Percentiles rank a stretch among this genome's conserved stretches.
Evolutionary conservation across 2,888 invertebrate genomes (phyloP).

Genomic region (Cepaea hortensis): DNA sequence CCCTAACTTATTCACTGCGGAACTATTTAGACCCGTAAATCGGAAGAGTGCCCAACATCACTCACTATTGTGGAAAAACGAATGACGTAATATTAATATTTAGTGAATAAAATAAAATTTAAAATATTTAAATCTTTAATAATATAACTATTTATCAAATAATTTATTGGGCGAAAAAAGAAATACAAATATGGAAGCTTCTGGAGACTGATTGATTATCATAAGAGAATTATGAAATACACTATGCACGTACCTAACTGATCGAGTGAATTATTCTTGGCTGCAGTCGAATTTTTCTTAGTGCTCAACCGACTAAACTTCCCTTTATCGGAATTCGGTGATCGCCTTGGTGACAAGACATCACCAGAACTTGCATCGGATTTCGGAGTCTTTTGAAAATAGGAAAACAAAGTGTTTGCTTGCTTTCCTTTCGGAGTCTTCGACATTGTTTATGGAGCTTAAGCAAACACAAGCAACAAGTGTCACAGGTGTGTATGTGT

Average conservation of each 20-base stretch:
- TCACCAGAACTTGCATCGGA: constrained; percentile 43
- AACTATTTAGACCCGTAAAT: too few relatives aligned
- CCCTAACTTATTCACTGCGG: too few relatives aligned
- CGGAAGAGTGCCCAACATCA: too few relatives aligned
- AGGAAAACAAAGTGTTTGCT: constrained; percentile 65
- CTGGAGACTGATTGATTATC: too few relatives aligned
- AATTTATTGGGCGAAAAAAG: too few relatives aligned
- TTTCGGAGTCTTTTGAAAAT: constrained; percentile 63
- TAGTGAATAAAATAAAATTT: too few relatives aligned
- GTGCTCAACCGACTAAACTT: constrained; percentile 28
- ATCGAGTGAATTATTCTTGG: neutral
- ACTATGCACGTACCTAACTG: neutral
- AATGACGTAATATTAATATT: too few relatives aligned
- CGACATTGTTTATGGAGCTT: constrained; percentile 40
- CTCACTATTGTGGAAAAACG: too few relatives aligned
- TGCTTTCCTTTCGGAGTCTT: constrained; percentile 53
- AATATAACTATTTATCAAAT: too few relatives aligned
- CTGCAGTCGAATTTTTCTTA: neutral
- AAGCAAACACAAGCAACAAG: neutral
- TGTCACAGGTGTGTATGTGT: too few relatives aligned
- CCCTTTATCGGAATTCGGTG: constrained; percentile 57
- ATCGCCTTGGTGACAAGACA: constrained; percentile 65
- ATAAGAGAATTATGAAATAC: too few relatives aligned
- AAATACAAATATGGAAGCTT: neutral
- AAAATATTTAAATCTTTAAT: too few relatives aligned